Base-by-base conservation (phyloP, 2,113 vertebrate species). In the Micronisus gabar region DNA sequence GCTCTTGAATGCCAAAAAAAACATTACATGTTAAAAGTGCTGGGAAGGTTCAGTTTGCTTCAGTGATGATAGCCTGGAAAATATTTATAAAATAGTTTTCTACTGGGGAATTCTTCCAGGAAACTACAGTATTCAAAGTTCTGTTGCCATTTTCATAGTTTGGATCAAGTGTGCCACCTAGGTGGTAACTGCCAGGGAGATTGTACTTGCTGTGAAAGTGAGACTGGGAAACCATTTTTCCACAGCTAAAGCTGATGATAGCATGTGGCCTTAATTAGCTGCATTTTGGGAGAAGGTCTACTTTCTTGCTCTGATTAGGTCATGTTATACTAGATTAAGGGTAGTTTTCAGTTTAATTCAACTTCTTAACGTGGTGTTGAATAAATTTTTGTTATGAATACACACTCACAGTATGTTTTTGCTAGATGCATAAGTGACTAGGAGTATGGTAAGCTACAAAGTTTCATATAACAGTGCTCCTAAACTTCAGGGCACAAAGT, bases 41-140 rank as follows among this genome's bases (percentile, higher is more conserved):
- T 71, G 58, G 62, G 18, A 87, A 91, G 32, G 29, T 65, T 95
- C 50, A 21, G 29, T 93, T 94, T 90, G 67, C 79, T 78, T 90
- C 36, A 40, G 52, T 70, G 80, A 63, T 13, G 32, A 73, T 55
- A 93, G 47, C 40, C 63, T 92, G 80, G 47, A 96, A 95, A 95
- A 94, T 55, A 76, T 25, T 92, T 36, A 88, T 68, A 79, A 73
- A 84, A 81, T 48, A 85, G 10, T 62, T 41, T 88, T 75, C 55
- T 65, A 23, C 17, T 45, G 56, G 56, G 59, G 38, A 79, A 86
- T 86, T 88, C 41, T 83, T 85, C 36, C 50, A 84, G 86, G 32
- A 90, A 93, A 70, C 36, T 15, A 22, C 58, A 65, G 13, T 79
- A 38, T 66, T 93, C 32, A 52, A 87, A 87, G 32, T 91, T 94